phyloP scores from a whole-genome alignment of 2,797 vertebrate species.

The Hirundo rustica region DNA sequence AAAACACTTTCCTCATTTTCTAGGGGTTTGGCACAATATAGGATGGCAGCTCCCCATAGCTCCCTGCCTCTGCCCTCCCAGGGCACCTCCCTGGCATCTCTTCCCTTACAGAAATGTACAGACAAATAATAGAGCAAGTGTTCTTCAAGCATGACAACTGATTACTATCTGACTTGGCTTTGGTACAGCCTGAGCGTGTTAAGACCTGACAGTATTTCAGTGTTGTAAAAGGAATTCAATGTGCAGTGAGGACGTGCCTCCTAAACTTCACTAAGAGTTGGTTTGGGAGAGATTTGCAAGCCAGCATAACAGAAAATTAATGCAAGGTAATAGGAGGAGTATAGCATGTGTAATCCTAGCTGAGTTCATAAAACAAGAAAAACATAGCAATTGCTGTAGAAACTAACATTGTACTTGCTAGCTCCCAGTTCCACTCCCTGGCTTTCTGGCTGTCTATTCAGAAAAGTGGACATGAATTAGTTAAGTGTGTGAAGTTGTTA shows the following conservation, averaged over 20 bases:
- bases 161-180: conserved; percentile 33
- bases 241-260: background rate
- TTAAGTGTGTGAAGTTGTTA: background rate
- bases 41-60: background rate
- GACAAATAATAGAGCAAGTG: background rate
- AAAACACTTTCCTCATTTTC: background rate
- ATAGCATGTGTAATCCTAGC: background rate
- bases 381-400: background rate
- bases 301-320: background rate
- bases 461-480: background rate
- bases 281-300: background rate
- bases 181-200: background rate
- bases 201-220: conserved; percentile 9
- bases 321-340: background rate
- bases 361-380: background rate
- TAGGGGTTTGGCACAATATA: background rate
- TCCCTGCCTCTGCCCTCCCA: background rate
- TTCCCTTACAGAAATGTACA: background rate
- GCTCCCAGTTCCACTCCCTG: background rate
- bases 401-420: background rate
- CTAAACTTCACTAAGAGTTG: background rate
- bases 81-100: background rate
- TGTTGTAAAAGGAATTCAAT: background rate
- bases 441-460: background rate
- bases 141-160: conserved; percentile 4